Evolutionary conservation across 2,797 vertebrate species (phyloP).

Genomic region (Brachyrhaphis roseni): DNA sequence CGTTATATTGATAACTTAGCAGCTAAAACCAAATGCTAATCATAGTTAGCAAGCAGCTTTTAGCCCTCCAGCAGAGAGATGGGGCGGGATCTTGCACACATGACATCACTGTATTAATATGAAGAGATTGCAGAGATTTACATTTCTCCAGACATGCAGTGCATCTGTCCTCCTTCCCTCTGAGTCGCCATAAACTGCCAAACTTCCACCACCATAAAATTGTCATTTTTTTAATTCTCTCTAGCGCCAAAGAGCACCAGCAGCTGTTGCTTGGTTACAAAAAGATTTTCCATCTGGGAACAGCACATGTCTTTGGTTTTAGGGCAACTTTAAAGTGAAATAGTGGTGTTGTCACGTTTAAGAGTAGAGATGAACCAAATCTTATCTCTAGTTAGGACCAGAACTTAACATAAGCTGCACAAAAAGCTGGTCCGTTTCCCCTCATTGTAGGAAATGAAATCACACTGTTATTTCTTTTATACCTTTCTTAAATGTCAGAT

Average conservation of each 20-base stretch:
- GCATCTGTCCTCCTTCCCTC: background rate
- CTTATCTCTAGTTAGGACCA: background rate
- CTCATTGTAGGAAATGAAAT: background rate
- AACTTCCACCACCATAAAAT: background rate
- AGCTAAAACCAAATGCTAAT: no score
- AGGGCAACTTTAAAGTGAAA: background rate
- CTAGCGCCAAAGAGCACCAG: background rate
- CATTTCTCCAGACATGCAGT: background rate
- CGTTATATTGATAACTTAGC: no score
- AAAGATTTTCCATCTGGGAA: background rate
- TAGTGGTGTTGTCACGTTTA: background rate
- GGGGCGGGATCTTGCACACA: no score
- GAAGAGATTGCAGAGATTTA: background rate
- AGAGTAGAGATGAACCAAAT: background rate
- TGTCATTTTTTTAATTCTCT: background rate
- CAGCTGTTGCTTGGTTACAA: background rate
- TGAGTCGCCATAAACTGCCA: background rate
- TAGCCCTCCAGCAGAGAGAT: no score
- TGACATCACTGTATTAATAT: no score
- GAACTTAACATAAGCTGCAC: background rate
- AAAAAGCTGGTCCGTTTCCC: background rate
- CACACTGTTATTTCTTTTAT: background rate
- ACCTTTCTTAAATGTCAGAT: background rate
- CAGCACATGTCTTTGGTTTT: background rate
- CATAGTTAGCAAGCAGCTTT: no score